Evolutionary conservation across 2,888 invertebrate species (phyloP).

Genomic region (Amiota mariae): DNA sequence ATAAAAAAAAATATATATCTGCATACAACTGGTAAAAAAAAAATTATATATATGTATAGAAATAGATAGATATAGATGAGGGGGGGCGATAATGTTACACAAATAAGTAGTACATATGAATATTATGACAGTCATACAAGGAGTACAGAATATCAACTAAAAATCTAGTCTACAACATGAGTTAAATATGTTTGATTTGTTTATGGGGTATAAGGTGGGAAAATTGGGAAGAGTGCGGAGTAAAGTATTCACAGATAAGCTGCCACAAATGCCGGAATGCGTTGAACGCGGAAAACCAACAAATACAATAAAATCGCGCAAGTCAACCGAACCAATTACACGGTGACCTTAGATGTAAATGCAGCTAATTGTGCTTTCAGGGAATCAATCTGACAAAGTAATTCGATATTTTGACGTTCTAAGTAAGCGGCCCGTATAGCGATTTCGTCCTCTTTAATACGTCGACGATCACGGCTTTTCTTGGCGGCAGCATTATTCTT

Average conservation of each 20-base stretch:
- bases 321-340: slow-evolving; percentile 30
- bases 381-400: slow-evolving; percentile 81
- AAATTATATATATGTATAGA: too few relatives aligned
- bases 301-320: too few relatives aligned
- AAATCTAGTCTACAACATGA: not conserved
- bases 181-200: too few relatives aligned
- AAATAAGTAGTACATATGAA: too few relatives aligned
- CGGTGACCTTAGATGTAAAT: slow-evolving; percentile 58
- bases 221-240: not conserved
- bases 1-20: too few relatives aligned
- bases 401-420: slow-evolving; percentile 88
- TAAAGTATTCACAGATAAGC: slow-evolving; percentile 59
- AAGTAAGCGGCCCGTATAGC: slow-evolving; percentile 90
- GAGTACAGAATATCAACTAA: too few relatives aligned
- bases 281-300: slow-evolving; percentile 62
- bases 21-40: too few relatives aligned
- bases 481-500: slow-evolving; percentile 97
- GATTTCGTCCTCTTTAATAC: slow-evolving; percentile 93
- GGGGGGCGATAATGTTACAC: too few relatives aligned
- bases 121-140: too few relatives aligned
- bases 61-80: too few relatives aligned
- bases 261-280: slow-evolving; percentile 52
- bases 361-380: slow-evolving; percentile 78
- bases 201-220: slow-evolving; percentile 34
- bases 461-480: slow-evolving; percentile 90